Evolutionary conservation across 2,888 invertebrate species (phyloP), one percentile per base, ranked within the genome.

Genomic region (Ophion ellenae): DNA sequence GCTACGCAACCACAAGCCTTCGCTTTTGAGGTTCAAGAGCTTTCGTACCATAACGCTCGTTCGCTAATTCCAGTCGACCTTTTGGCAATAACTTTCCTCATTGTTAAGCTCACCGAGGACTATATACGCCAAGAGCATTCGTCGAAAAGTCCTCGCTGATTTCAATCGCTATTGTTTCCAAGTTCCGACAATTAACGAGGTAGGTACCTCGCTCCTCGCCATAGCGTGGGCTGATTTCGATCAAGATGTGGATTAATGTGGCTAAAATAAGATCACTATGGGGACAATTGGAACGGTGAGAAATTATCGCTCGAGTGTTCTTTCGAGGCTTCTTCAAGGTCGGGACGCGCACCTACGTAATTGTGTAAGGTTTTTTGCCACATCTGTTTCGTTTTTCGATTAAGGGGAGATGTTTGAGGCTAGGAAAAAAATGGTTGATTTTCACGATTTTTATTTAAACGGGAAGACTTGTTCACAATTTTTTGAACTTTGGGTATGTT

Each of bases 1-100:
- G 59, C 47, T n/a, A 47, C 74, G 69, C 61, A 69, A 53, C 59
- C 59, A 69, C 57, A 40, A 32, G 59, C 78, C 53, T 73, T 69
- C 28, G 64, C 70, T 14, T 59, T 59, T 32, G 20, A 57, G 59
- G 57, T 70, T 59, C 79, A 75, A 75, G 74, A 79, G 83, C 74
- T 79, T 70, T 57, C 69, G 59, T 70, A 45, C 75, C 66, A 57
- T 64, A 70, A 40, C 40, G 80, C 71, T 66, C 75, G 66, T 80
- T 84, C 28, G 80, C 66, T 47, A 71, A 70, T 75, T 80, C 71
- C 45, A 47, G 70, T 69, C 61, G 20, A 59, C 76, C 71, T 80
- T 84, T 76, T 59, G 61, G 20, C 61, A 53, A 66, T 66, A 81
- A 80, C 84, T 84, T 76, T 84, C 47, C 45, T 57, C 76, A 57